Conservation (phyloP, 2,113 vertebrate genomes). For the Pluvianellus socialis region DNA sequence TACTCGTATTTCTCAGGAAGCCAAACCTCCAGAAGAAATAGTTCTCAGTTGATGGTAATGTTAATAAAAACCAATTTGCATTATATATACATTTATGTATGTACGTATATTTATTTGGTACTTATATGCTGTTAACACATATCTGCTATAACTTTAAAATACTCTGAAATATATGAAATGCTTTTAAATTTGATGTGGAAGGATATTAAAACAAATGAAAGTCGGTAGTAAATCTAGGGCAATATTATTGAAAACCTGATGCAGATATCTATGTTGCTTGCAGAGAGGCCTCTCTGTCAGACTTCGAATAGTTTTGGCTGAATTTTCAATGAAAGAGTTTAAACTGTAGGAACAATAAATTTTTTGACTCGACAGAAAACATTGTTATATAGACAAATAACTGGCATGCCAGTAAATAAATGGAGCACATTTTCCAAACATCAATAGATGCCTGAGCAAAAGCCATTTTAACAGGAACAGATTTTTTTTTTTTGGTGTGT, state of each 20-base stretch:
- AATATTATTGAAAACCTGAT: slow-evolving; percentile 4
- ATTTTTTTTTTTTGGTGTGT: not conserved
- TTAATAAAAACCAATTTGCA: not conserved
- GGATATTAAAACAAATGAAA: slow-evolving; percentile 45
- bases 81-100: not conserved
- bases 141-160: not conserved
- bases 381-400: slow-evolving; percentile 77
- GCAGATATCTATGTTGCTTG: not conserved
- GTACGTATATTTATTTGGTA: not conserved
- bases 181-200: slow-evolving; percentile 39
- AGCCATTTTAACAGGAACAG: slow-evolving; percentile 55
- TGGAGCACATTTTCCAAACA: slow-evolving; percentile 50
- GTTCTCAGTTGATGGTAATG: not conserved
- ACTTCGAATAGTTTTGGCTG: slow-evolving; percentile 17
- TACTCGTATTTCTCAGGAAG: not conserved
- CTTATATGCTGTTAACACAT: not conserved
- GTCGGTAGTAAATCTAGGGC: slow-evolving; percentile 22
- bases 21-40: not conserved
- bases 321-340: slow-evolving; percentile 45
- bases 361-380: slow-evolving; percentile 78
- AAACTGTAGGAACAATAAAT: slow-evolving; percentile 55
- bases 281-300: not conserved
- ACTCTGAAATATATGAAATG: not conserved
- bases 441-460: slow-evolving; percentile 56
- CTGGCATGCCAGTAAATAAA: slow-evolving; percentile 75